Evolutionary conservation across 2,888 invertebrate genomes (phyloP), one percentile per base, ranked within the genome.

Genomic region (Nasonia oneida): DNA sequence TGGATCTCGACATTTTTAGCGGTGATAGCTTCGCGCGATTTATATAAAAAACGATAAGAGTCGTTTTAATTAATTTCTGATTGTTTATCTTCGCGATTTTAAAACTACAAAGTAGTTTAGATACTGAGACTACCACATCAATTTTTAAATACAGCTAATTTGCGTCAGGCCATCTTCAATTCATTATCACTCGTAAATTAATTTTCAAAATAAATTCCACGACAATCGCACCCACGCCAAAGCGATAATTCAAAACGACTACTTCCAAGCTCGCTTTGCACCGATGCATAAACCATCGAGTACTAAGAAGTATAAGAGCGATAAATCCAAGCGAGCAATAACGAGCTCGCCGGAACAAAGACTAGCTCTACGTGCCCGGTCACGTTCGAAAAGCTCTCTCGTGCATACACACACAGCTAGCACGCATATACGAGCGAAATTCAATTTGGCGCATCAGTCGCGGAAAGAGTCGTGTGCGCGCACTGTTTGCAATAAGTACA

Each of bases 401-500:
- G n/a, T 39, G 61, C 23, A 18, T 2, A 3, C 3, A 18, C 23
- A 23, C 39, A 37, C 37, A 4, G 37, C 37, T 29, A 37, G 3
- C 37, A 1, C 4, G 23, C 23, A 23, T 15, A n/a, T n/a, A 61
- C n/a, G 23, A 61, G 50, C 6, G 50, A 79, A 79, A 82, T 82
- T 70, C 61, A 82, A 85, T 79, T 85, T 82, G 50, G 50, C 61
- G 61, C 64, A 77, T 81, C 73, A 73, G 64, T 81, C 75, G 74
- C 42, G 71, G 37, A 81, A 86, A 81, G 74, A 79, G 67, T 74
- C 78, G 84, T 57, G 74, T 61, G 57, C 23, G n/a, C 73, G 50
- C 23, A 29, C 73, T 70, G 57, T 81, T 78, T 71, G 78, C 80
- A 85, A 83, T 87, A 85, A 86, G 84, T 84, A 76, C 85, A 77